Evolutionary conservation across 2,113 vertebrate species (phyloP), one percentile per base, ranked within the genome.

Genomic region (Pelvicachromis taeniatus): DNA sequence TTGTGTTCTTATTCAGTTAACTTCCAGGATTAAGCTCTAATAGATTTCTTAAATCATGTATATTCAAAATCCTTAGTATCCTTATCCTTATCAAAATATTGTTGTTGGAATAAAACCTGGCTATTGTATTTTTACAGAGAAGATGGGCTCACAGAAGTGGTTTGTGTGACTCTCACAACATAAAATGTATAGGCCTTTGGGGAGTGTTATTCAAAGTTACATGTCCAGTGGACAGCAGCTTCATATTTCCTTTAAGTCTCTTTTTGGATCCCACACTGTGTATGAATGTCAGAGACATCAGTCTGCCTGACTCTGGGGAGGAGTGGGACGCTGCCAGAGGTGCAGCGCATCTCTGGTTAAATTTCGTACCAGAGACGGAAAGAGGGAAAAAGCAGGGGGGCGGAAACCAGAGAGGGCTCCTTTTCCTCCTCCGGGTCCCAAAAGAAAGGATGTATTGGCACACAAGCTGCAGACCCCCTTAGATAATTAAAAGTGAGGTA

Each of bases 401-500:
- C 79, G 77, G 91, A 91, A 94, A 95, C 90, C 88, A 81, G 83
- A 93, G 86, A 91, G 26, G 80, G 16, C 42, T 88, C 58, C 58
- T n/a, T 56, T 42, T 9, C 78, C 81, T 45, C 78, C 82, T 63
- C 55, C 48, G 78, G 81, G 84, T 86, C 89, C 88, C 87, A 93
- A 91, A 94, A 94, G 87, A 94, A 85, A 91, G 90, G 82, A 82
- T 85, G 78, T 80, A 88, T 84, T 91, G 91, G 92, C 88, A 88
- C 80, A 91, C 88, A 85, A 91, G 91, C 92, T 87, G 82, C 86
- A 87, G 92, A 88, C 86, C 92, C 91, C 88, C 94, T 95, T 88
- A 94, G 92, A 95, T 96, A 96, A 96, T 96, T 96, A 96, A 96
- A 96, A 93, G 92, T 90, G 87, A 95, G 94, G 93, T 93, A 95